Evolutionary conservation across 1,140 invertebrate genomes (phyloP).

Genomic region (Pectinophora gossypiella): DNA sequence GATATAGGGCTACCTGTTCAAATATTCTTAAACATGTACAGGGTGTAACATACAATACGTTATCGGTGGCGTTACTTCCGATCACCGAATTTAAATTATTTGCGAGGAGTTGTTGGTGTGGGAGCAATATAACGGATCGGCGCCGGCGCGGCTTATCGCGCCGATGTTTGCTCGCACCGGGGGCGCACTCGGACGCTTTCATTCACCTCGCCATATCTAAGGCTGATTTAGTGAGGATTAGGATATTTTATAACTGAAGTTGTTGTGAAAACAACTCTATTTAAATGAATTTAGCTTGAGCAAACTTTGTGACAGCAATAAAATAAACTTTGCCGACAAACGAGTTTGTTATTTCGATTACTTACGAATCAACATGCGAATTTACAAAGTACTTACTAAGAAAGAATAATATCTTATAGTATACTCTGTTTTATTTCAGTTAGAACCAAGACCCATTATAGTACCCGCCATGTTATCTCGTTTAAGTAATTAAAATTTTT

Average conservation of each 20-base stretch:
- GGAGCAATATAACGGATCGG: background rate
- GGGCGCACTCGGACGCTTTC: background rate
- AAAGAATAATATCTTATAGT: too few relatives aligned
- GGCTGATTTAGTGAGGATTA: background rate
- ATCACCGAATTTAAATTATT: background rate
- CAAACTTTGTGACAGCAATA: too few relatives aligned
- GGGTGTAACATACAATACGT: background rate
- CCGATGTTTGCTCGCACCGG: background rate
- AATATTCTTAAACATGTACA: background rate
- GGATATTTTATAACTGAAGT: background rate
- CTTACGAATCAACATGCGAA: too few relatives aligned
- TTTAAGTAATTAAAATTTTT: too few relatives aligned
- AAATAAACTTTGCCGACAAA: too few relatives aligned
- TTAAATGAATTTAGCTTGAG: too few relatives aligned
- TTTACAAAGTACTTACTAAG: too few relatives aligned
- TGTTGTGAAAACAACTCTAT: background rate
- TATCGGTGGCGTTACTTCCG: background rate
- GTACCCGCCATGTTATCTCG: too few relatives aligned
- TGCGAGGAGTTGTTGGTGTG: background rate
- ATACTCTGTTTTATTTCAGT: too few relatives aligned
- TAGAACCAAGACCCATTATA: too few relatives aligned
- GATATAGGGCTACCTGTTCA: background rate
- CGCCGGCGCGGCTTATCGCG: background rate
- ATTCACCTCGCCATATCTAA: background rate
- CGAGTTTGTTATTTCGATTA: too few relatives aligned